phyloP scores from a whole-genome alignment of 2,888 invertebrate species.

The Dasysyrphus tricinctus region DNA sequence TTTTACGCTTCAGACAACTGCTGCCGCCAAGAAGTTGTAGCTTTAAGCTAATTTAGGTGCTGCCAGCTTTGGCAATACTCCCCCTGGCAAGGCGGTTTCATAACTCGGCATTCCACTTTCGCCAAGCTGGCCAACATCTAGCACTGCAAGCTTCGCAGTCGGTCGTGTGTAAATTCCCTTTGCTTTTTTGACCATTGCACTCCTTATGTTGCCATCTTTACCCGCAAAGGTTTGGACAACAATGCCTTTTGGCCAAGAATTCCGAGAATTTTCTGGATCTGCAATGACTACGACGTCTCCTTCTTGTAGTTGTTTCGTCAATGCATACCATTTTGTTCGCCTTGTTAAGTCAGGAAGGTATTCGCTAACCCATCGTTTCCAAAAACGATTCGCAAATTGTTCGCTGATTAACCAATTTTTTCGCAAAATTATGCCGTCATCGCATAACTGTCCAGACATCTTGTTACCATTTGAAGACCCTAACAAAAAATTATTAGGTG shows the following conservation, averaged over 20 bases:
- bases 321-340: background rate
- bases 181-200: too few species aligned
- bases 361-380: background rate
- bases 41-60: background rate
- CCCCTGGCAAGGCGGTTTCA: conserved; percentile 17
- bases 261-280: background rate
- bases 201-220: too few species aligned
- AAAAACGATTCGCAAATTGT: background rate
- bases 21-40: too few species aligned
- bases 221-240: too few species aligned
- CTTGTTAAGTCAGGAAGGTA: background rate
- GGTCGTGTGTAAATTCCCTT: too few species aligned
- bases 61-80: background rate
- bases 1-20: too few species aligned
- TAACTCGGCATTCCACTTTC: conserved; percentile 4
- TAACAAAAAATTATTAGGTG: too few species aligned
- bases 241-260: too few species aligned
- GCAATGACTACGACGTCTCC: background rate
- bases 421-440: background rate
- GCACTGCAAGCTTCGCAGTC: conserved; percentile 7
- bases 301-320: background rate
- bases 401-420: background rate
- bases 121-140: conserved; percentile 7
- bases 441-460: background rate
- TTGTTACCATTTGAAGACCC: too few species aligned